Evolutionary conservation across 2,797 vertebrate species (phyloP), one percentile per base, ranked within the genome.

Genomic region (Antennarius maculatus): DNA sequence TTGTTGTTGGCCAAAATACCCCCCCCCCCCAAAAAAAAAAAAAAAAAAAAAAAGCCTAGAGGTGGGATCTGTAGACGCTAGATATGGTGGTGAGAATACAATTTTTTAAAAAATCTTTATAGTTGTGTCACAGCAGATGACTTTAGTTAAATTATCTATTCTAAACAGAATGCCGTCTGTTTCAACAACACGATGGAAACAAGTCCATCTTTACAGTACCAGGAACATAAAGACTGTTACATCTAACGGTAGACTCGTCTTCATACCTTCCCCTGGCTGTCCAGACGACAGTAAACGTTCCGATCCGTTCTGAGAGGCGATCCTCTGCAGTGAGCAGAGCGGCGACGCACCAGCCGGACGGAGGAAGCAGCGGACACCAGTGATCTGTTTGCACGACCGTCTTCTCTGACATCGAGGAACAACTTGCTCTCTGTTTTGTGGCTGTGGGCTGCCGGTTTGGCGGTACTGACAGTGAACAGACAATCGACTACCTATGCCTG

Each of bases 341-440:
- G 13, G 28, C 7, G 16, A 12, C 18, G 46, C 67, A 59, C 37
- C 18, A 54, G 55, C 74, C 39, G 45, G 41, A 68, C 71, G 50
- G 74, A 73, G 54, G 71, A 82, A 61, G 74, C 55, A 61, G 29
- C 65, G 31, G 13, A 61, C 68, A 54, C 41, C 66, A 71, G 63
- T 67, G 3, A 61, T 6, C 66, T 69, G 74, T 68, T 69, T 60
- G 61, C 69, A 70, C 54, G 16, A 54, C 75, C 51, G 52, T 42
- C 62, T 58, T 37, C 17, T 48, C 61, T 72, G 69, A 69, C 69
- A 62, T 70, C 14, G 15, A 29, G 67, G 76, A 85, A 87, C 87
- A 87, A 83, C 57, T 74, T 14, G 51, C 63, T 74, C 83, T 86
- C 77, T 90, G 86, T 88, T 79, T 54, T 71, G 64, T 59, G 81